Conservation (phyloP, 1,140 invertebrate species). For the Bombus polaris region DNA sequence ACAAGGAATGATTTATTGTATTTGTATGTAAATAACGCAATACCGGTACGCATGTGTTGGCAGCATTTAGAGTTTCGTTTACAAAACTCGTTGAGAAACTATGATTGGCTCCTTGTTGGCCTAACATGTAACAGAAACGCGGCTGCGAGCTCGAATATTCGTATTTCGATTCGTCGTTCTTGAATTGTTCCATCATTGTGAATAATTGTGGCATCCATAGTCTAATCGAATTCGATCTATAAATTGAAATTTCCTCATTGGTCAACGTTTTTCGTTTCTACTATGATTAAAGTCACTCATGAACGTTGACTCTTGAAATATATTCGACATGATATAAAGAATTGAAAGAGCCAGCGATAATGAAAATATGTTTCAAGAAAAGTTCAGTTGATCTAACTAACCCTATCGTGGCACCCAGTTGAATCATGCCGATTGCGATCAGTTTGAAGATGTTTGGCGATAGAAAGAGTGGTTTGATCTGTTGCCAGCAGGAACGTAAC, state of each 20-base stretch:
- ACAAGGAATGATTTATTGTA: neutral
- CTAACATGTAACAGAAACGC: constrained; percentile 71
- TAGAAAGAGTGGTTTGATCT: constrained; percentile 84
- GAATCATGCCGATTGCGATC: constrained; percentile 87
- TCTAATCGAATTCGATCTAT: constrained; percentile 77
- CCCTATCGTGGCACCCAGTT: constrained; percentile 87
- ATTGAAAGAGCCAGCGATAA: neutral
- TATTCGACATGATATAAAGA: neutral
- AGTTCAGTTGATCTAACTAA: constrained; percentile 62
- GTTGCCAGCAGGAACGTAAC: constrained; percentile 75
- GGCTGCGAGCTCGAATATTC: constrained; percentile 27
- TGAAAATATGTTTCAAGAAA: neutral
- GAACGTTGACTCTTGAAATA: constrained; percentile 7
- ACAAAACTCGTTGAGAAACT: constrained; percentile 31
- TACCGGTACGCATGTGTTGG: constrained; percentile 53
- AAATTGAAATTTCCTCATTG: neutral
- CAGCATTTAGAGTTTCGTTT: constrained; percentile 17
- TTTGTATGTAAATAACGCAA: neutral
- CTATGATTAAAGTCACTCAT: neutral
- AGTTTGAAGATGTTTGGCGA: constrained; percentile 87
- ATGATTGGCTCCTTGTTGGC: constrained; percentile 27
- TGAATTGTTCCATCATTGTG: constrained; percentile 77
- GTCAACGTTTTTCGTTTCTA: neutral
- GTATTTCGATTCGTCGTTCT: constrained; percentile 54
- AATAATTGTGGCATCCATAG: constrained; percentile 81